Conservation (phyloP, 2,113 vertebrate genomes). For the Hymenochirus boettgeri region DNA sequence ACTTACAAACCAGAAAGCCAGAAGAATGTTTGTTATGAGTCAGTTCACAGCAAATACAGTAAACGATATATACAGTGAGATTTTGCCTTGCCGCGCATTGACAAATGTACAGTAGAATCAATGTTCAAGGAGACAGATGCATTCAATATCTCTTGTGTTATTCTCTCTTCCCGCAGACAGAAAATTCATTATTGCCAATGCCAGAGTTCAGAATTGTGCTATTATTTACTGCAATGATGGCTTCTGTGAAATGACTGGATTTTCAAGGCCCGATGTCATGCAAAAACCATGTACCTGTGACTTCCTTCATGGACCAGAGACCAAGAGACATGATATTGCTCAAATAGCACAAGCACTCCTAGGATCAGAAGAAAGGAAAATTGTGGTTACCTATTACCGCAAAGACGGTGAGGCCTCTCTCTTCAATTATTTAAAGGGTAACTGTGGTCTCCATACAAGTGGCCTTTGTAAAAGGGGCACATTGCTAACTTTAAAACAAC, state of each 20-base stretch:
- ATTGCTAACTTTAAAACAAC: too few relatives aligned
- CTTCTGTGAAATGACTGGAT: constrained; percentile 98
- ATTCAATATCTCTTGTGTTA: constrained; percentile 18
- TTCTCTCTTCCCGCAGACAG: constrained; percentile 76
- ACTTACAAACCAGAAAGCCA: too few relatives aligned
- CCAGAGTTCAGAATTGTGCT: constrained; percentile 94
- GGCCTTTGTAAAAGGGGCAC: too few relatives aligned
- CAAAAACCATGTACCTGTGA: constrained; percentile 96
- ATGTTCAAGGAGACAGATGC: not conserved
- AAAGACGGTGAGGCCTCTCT: constrained; percentile 83
- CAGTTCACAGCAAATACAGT: too few relatives aligned
- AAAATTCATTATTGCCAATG: constrained; percentile 99
- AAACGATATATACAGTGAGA: too few relatives aligned
- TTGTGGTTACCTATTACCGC: constrained; percentile 94
- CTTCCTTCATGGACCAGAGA: constrained; percentile 91
- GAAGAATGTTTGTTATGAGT: too few relatives aligned
- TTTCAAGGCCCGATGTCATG: constrained; percentile 96
- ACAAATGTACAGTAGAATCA: too few relatives aligned
- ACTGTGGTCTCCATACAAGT: too few relatives aligned
- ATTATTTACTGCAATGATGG: constrained; percentile 98
- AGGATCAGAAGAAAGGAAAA: constrained; percentile 92
- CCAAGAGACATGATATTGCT: constrained; percentile 82
- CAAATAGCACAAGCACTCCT: constrained; percentile 87
- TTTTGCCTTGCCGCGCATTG: too few relatives aligned
- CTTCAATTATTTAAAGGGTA: not conserved